Evolutionary conservation across 2,113 vertebrate genomes (phyloP).

Genomic region (Grallaria varia): DNA sequence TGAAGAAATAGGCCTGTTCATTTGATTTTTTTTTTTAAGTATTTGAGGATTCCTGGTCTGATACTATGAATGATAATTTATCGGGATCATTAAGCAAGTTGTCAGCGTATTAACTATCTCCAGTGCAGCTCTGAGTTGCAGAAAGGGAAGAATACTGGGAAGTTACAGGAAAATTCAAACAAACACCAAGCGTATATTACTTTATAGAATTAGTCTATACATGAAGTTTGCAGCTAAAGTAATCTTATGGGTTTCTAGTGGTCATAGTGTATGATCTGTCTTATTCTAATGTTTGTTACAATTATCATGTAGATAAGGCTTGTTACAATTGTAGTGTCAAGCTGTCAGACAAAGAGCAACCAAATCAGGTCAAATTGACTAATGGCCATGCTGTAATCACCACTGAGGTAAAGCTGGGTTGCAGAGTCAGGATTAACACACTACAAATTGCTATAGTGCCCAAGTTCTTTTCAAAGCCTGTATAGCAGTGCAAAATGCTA

Average conservation of each 20-base stretch:
- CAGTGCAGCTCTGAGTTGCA: not conserved
- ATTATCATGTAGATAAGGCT: not conserved
- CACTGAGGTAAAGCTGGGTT: not conserved
- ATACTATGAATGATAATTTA: not conserved
- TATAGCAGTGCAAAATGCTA: not conserved
- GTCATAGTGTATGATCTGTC: not conserved
- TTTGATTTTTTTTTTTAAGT: not conserved
- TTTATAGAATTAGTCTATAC: not conserved
- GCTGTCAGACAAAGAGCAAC: constrained; percentile 7
- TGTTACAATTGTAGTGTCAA: constrained; percentile 6
- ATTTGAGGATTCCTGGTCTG: not conserved
- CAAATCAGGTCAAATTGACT: constrained; percentile 32
- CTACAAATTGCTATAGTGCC: not conserved
- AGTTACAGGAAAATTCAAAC: not conserved
- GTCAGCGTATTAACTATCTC: not conserved
- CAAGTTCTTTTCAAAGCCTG: not conserved
- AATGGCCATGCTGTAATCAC: not conserved
- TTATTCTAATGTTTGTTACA: not conserved
- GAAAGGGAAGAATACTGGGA: not conserved
- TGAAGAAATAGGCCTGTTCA: not conserved
- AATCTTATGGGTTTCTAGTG: not conserved
- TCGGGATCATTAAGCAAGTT: not conserved
- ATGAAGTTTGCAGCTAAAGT: not conserved
- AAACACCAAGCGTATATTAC: not conserved
- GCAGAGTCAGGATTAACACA: not conserved